These are phyloP conservation scores for Pipistrellus nathusii DNA, from an alignment of 2,797 vertebrate genomes.

Conservation along the genomic window DNA sequence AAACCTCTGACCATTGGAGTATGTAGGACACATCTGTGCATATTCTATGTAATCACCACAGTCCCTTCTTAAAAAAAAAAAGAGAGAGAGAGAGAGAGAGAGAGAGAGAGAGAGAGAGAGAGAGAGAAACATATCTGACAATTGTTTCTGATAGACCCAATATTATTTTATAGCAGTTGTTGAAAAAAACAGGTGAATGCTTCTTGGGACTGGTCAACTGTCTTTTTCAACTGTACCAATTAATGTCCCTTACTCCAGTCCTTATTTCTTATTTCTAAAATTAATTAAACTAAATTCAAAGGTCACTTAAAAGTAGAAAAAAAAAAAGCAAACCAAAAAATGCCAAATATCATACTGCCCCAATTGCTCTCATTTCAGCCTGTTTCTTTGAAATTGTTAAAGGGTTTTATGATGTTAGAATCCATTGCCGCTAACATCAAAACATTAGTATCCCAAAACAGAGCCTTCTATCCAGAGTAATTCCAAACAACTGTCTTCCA, in stretches of 20 bases:
- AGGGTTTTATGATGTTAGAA: neutral
- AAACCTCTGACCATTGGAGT: neutral
- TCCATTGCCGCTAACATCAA: neutral
- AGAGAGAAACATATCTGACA: neutral
- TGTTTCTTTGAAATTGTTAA: neutral
- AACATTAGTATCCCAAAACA: neutral
- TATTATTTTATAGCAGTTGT: neutral
- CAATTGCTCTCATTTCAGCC: neutral
- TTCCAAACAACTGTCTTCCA: neutral
- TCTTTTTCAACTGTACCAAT: neutral
- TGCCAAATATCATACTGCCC: neutral
- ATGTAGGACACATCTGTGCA: neutral
- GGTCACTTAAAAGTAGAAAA: neutral
- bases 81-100: too few species aligned
- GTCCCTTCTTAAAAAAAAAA: neutral
- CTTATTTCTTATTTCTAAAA: neutral
- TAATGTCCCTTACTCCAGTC: neutral
- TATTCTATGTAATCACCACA: neutral
- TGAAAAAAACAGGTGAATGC: neutral
- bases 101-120: neutral
- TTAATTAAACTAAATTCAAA: conserved; percentile 4
- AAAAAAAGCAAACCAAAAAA: neutral
- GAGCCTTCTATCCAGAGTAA: neutral
- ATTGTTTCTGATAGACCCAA: neutral
- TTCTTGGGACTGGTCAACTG: neutral